Conservation (phyloP, 2,797 vertebrate species). For the Tapirus indicus region DNA sequence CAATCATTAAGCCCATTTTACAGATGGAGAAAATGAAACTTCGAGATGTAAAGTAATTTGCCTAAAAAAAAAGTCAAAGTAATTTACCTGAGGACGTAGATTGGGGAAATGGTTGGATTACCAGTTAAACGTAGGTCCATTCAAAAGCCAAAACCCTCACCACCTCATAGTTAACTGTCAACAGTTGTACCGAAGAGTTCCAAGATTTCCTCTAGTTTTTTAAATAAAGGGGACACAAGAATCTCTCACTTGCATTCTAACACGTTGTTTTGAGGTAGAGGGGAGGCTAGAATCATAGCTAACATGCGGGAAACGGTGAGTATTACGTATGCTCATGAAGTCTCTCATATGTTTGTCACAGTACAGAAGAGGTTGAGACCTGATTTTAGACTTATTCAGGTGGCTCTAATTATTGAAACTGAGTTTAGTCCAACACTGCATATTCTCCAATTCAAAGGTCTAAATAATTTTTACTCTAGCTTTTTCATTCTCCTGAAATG, state of each 20-base stretch:
- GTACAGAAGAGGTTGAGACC: not conserved
- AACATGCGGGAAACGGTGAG: not conserved
- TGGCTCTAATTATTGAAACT: not conserved
- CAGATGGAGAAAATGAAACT: not conserved
- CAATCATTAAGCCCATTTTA: slow-evolving; percentile 17
- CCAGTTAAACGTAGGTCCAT: not conserved
- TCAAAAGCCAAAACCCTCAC: not conserved
- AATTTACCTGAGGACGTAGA: not conserved
- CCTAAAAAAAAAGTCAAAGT: not conserved
- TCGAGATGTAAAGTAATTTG: not conserved
- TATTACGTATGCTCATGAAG: not conserved
- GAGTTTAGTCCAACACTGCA: not conserved
- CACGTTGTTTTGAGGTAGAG: not conserved
- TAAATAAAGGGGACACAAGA: not conserved
- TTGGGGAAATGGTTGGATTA: not conserved
- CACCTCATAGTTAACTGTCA: not conserved
- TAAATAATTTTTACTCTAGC: not conserved
- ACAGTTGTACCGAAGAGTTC: not conserved
- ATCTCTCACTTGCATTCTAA: not conserved
- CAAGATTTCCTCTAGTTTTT: not conserved
- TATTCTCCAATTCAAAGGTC: not conserved
- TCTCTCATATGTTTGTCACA: not conserved
- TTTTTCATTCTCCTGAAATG: slow-evolving; percentile 19
- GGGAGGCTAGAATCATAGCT: not conserved
- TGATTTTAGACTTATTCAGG: not conserved